Conservation (phyloP, 2,888 invertebrate genomes). For the Chloromyia formosa region DNA sequence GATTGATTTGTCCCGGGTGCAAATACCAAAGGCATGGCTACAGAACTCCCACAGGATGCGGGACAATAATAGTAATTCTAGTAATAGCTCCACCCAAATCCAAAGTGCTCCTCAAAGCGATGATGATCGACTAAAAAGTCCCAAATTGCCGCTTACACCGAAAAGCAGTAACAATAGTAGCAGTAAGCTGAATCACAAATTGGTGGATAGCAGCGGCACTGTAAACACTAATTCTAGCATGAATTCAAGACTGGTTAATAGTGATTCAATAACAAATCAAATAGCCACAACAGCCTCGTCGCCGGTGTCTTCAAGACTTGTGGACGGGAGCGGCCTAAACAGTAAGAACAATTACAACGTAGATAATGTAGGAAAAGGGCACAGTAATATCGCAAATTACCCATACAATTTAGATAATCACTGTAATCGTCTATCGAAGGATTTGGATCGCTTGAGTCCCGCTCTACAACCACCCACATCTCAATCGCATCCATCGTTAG, state of each 20-base stretch:
- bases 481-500: background rate
- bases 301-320: slow-evolving; percentile 25
- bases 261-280: slow-evolving; percentile 36
- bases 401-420: slow-evolving; percentile 26
- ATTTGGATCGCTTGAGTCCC: slow-evolving; percentile 6
- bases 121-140: slow-evolving; percentile 52
- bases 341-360: slow-evolving; percentile 17
- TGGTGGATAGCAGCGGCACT: slow-evolving; percentile 35
- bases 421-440: slow-evolving; percentile 13
- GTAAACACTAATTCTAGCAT: slow-evolving; percentile 20
- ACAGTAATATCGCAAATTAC: slow-evolving; percentile 13
- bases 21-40: slow-evolving; percentile 58
- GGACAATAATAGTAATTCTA: slow-evolving; percentile 48
- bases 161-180: slow-evolving; percentile 14
- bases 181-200: slow-evolving; percentile 36
- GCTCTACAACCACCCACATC: background rate
- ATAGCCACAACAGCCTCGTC: slow-evolving; percentile 34
- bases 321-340: slow-evolving; percentile 28
- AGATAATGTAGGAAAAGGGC: slow-evolving; percentile 5
- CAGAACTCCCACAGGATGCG: slow-evolving; percentile 54
- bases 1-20: slow-evolving; percentile 60
- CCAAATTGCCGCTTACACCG: slow-evolving; percentile 24
- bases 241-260: slow-evolving; percentile 41
- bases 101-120: slow-evolving; percentile 48
- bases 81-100: slow-evolving; percentile 48